Evolutionary conservation across 2,888 invertebrate species (phyloP).

Genomic region (Polyommatus iphigenia): DNA sequence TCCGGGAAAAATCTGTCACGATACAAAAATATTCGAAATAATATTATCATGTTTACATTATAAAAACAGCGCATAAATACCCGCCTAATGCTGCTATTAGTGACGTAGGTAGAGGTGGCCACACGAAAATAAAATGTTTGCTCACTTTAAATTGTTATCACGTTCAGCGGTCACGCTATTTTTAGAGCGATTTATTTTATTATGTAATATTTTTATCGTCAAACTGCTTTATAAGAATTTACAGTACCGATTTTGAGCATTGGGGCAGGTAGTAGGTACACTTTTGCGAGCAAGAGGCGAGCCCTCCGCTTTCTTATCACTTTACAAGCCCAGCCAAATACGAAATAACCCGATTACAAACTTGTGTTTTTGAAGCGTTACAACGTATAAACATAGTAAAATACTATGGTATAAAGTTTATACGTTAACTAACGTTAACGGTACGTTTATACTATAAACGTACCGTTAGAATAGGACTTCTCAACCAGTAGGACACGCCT

Average conservation of each 20-base stretch:
- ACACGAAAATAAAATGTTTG: conserved; percentile 4
- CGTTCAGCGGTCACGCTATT: conserved; percentile 7
- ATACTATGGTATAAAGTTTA: no score
- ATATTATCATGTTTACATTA: not conserved
- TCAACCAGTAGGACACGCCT: no score
- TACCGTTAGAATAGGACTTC: no score
- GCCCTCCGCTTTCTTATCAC: no score
- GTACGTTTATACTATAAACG: no score
- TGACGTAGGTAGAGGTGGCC: not conserved
- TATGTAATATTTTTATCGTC: not conserved
- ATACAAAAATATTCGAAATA: not conserved
- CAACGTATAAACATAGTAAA: no score
- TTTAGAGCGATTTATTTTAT: not conserved
- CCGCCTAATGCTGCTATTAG: conserved; percentile 2
- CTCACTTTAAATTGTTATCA: not conserved
- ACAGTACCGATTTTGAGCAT: not conserved
- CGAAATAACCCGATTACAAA: no score
- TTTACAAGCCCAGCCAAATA: no score
- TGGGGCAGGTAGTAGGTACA: not conserved
- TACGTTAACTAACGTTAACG: no score
- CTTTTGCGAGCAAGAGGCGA: no score
- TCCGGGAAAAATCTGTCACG: not conserved
- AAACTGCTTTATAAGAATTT: not conserved
- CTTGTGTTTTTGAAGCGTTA: no score
- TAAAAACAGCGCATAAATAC: not conserved